These are phyloP conservation scores for Enteromius treurensis DNA, from an alignment of 2,797 vertebrate genomes.

Conservation along the genomic window DNA sequence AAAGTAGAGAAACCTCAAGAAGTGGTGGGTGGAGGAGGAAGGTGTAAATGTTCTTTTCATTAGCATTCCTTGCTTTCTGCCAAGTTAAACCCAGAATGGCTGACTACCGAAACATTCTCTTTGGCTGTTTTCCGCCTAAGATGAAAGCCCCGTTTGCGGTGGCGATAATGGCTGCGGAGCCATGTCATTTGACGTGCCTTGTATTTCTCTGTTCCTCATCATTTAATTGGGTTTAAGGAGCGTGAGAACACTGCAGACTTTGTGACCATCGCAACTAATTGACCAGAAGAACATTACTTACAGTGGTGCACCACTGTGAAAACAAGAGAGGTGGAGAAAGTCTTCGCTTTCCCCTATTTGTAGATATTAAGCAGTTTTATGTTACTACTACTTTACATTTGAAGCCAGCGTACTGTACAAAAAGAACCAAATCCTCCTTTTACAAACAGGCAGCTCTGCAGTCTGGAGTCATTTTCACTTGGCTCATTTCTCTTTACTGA, in stretches of 20 bases:
- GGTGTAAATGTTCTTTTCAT: conserved; percentile 78
- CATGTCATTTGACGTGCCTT: conserved; percentile 69
- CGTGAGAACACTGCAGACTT: conserved; percentile 68
- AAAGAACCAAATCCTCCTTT: conserved; percentile 49
- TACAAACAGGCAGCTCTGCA: conserved; percentile 63
- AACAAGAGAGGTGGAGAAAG: conserved; percentile 58
- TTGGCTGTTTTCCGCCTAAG: conserved; percentile 76
- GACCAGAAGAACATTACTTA: conserved; percentile 68
- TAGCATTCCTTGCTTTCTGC: conserved; percentile 70
- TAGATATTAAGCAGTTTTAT: conserved; percentile 20
- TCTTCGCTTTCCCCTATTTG: conserved; percentile 37
- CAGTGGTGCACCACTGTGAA: conserved; percentile 68
- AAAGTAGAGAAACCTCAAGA: conserved; percentile 59
- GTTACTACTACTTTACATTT: conserved; percentile 21
- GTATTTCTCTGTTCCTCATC: conserved; percentile 64
- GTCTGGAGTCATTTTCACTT: conserved; percentile 60
- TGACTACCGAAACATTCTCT: conserved; percentile 67
- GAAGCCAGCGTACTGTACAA: conserved; percentile 25
- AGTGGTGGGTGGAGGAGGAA: conserved; percentile 60
- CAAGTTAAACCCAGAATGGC: conserved; percentile 69
- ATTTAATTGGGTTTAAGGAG: conserved; percentile 76
- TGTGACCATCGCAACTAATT: conserved; percentile 77
- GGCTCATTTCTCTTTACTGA: conserved; percentile 61
- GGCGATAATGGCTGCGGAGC: conserved; percentile 60
- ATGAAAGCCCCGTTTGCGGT: conserved; percentile 79